Percentiles rank a stretch among this genome's conserved stretches.
These are phyloP conservation scores for Catharus fuscescens DNA, from an alignment of 2,113 vertebrate genomes.

Conservation along the genomic window DNA sequence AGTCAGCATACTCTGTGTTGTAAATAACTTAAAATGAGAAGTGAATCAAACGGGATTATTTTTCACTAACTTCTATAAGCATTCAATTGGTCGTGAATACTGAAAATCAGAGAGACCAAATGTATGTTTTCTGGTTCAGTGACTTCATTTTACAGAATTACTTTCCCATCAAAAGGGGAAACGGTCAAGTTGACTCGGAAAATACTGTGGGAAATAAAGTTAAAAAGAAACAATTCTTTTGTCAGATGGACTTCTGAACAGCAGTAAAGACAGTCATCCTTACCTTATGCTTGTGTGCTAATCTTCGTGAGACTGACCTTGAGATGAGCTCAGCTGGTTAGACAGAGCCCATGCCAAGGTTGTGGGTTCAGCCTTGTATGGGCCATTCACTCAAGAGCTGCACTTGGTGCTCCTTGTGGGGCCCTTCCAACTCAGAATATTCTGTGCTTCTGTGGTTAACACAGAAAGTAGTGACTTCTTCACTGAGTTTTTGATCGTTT, in stretches of 20 bases:
- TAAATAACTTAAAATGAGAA: slow-evolving; percentile 54
- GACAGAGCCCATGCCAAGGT: rapidly evolving
- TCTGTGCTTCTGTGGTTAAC: not conserved
- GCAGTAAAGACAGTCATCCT: not conserved
- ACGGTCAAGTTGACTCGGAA: slow-evolving; percentile 48
- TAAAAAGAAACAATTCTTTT: slow-evolving; percentile 30
- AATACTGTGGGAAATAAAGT: slow-evolving; percentile 31
- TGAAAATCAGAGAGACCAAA: slow-evolving; percentile 40
- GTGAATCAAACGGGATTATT: slow-evolving; percentile 51
- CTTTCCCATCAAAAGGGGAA: slow-evolving; percentile 49
- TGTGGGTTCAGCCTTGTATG: not conserved
- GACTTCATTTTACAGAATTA: slow-evolving; percentile 35
- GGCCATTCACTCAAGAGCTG: not conserved
- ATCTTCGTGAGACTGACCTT: not conserved
- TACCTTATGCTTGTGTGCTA: not conserved
- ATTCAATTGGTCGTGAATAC: slow-evolving; percentile 60
- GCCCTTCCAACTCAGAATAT: not conserved
- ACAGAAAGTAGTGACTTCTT: not conserved
- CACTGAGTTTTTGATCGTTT: not conserved
- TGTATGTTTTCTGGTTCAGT: slow-evolving; percentile 35
- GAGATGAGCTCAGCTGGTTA: not conserved
- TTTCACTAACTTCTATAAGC: slow-evolving; percentile 38
- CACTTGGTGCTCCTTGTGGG: no score
- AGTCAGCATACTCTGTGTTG: slow-evolving; percentile 31
- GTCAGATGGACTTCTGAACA: slow-evolving; percentile 7